Evolutionary conservation across 2,797 vertebrate species (phyloP).

Genomic region (Epinephelus awoara): DNA sequence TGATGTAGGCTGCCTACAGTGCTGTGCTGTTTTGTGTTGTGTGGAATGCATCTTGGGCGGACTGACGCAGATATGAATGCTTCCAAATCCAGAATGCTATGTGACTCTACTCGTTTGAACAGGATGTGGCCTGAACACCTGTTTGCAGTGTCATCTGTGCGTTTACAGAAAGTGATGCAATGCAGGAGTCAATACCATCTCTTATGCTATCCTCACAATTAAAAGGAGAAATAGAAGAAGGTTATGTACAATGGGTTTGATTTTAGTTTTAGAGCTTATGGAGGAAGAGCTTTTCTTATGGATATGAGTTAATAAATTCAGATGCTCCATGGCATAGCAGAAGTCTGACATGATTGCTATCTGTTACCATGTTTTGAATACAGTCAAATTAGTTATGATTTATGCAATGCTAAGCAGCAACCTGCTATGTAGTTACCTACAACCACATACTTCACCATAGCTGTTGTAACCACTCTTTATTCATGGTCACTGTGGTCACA

Average conservation of each 20-base stretch:
- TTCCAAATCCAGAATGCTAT: not conserved
- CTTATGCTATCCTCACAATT: not conserved
- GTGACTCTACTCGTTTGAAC: conserved; percentile 42
- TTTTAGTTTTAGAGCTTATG: no score
- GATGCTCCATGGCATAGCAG: not conserved
- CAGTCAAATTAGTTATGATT: not conserved
- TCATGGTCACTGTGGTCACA: conserved; percentile 9
- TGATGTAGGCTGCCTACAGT: not conserved
- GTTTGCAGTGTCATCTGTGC: not conserved
- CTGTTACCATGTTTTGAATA: not conserved
- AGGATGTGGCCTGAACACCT: not conserved
- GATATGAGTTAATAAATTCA: not conserved
- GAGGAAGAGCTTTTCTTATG: not conserved
- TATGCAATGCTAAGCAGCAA: not conserved
- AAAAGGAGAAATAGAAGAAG: not conserved
- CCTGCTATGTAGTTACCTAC: not conserved
- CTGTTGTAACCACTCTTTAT: conserved; percentile 13
- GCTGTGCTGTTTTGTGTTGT: not conserved
- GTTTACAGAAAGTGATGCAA: not conserved
- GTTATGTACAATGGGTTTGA: no score
- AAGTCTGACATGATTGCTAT: not conserved
- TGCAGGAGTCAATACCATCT: not conserved
- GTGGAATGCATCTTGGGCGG: not conserved
- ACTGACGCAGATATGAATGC: not conserved
- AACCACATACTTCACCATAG: not conserved